phyloP scores from a whole-genome alignment of 2,888 invertebrate species.

The Diaphora mendica region DNA sequence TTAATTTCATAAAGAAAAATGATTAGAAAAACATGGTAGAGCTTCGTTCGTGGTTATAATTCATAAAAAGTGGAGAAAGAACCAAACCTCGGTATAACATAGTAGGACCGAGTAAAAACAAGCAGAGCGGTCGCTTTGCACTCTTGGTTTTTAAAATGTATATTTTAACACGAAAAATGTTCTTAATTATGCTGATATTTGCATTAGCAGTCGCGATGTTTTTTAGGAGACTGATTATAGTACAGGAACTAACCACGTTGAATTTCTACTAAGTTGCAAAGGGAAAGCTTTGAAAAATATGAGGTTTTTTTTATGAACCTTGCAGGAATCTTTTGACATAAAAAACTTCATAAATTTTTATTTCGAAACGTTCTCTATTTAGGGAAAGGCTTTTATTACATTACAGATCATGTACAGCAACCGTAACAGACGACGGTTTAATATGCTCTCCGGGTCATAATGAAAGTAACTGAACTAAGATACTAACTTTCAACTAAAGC shows the following conservation, averaged over 20 bases:
- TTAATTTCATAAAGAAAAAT: constrained; percentile 17
- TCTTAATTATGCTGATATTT: constrained; percentile 57
- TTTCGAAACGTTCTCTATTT: background rate
- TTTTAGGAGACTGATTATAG: constrained; percentile 40
- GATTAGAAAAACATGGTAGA: constrained; percentile 3
- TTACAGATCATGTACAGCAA: no score
- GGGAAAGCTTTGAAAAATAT: background rate
- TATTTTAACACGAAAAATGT: constrained; percentile 53
- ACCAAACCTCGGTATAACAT: background rate
- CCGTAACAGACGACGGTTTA: no score
- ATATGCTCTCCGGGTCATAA: no score
- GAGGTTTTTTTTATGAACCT: background rate
- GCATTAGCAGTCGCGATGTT: constrained; percentile 39
- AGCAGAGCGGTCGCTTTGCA: constrained; percentile 20
- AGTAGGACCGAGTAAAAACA: constrained; percentile 10
- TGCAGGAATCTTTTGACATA: background rate
- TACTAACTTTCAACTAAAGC: no score
- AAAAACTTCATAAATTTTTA: background rate
- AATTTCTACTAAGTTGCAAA: background rate
- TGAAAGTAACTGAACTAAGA: no score
- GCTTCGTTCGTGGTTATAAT: constrained; percentile 10
- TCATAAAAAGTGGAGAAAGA: constrained; percentile 10
- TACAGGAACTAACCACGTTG: constrained; percentile 16
- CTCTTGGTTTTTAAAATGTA: constrained; percentile 46
- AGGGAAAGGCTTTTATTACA: no score